Percentiles rank a stretch among this genome's conserved stretches.
These are phyloP conservation scores for Formica exsecta DNA, from an alignment of 1,140 invertebrate genomes.

Conservation along the genomic window DNA sequence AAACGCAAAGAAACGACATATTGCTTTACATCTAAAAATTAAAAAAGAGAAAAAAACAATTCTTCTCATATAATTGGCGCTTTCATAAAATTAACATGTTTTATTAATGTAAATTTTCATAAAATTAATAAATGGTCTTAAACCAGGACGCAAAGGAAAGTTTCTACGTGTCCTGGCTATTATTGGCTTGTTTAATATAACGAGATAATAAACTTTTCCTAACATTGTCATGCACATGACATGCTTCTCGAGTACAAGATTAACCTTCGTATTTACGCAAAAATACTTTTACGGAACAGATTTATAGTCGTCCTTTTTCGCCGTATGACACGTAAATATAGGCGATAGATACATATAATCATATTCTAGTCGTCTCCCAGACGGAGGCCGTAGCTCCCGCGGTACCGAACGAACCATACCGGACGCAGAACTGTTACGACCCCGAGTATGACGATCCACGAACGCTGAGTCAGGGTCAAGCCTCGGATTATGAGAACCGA, in stretches of 20 bases:
- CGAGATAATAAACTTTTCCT: slow-evolving; percentile 5
- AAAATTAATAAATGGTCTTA: not conserved
- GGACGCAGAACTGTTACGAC: slow-evolving; percentile 59
- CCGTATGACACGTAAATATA: not conserved
- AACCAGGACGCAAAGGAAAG: not conserved
- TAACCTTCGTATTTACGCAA: not conserved
- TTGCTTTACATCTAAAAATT: not conserved
- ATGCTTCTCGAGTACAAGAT: not conserved
- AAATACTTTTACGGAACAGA: not conserved
- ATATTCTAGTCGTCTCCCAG: not conserved
- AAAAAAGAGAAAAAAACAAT: not conserved
- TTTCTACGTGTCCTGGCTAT: not conserved
- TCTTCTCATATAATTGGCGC: not conserved
- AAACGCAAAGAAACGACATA: not conserved
- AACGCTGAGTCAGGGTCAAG: slow-evolving; percentile 69
- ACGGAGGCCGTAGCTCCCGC: not conserved
- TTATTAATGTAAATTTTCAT: not conserved
- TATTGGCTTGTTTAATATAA: not conserved
- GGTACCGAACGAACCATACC: slow-evolving; percentile 10
- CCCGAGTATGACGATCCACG: slow-evolving; percentile 8
- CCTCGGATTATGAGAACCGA: slow-evolving; percentile 72
- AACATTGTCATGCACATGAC: not conserved
- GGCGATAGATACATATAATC: not conserved
- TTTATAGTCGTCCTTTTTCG: not conserved
- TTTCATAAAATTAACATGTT: not conserved